Evolutionary conservation across 2,797 vertebrate species (phyloP), one percentile per base, ranked within the genome.

Genomic region (Poecilia velifera): DNA sequence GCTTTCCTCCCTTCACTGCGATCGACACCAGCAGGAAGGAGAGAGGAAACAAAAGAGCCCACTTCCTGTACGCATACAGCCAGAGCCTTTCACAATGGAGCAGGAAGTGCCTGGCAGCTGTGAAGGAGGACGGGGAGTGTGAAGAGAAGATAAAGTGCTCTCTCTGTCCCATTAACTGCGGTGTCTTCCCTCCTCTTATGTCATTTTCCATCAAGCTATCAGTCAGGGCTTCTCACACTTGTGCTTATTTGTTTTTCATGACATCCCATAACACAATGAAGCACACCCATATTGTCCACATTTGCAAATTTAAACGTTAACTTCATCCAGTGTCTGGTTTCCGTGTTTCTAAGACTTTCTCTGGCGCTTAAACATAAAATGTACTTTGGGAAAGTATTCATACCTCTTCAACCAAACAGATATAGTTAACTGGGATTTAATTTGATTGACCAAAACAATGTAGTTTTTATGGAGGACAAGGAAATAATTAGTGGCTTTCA

Each of bases 81-180:
- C 87, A 87, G 82, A 78, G 53, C 86, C 90, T 87, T 80, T 82
- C 82, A 94, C 93, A 95, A 95, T 94, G 84, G 85, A 87, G 87
- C 86, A 91, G 94, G 94, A 94, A 94, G 90, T 74, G 90, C 82
- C 92, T 91, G 93, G 93, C 88, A 94, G 92, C 91, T 88, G 84
- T 90, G 88, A 90, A 85, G 71, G 84, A 87, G 89, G 83, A 77
- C 80, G 1, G 28, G 55, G 86, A 92, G 91, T 94, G 92, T 92
- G 93, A 94, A 89, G 89, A 82, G 83, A 88, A 90, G 93, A 93
- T 93, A 91, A 90, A 93, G 76, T 71, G 47, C 4, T 87, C 82
- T 87, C 82, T 86, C 79, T n/a, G 64, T 89, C 80, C 84, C 82
- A 80, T 79, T 80, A 84, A 82, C 55, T 55, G 53, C 41, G 80